Conservation (phyloP, 2,113 vertebrate species). For the Corvus cornix region DNA sequence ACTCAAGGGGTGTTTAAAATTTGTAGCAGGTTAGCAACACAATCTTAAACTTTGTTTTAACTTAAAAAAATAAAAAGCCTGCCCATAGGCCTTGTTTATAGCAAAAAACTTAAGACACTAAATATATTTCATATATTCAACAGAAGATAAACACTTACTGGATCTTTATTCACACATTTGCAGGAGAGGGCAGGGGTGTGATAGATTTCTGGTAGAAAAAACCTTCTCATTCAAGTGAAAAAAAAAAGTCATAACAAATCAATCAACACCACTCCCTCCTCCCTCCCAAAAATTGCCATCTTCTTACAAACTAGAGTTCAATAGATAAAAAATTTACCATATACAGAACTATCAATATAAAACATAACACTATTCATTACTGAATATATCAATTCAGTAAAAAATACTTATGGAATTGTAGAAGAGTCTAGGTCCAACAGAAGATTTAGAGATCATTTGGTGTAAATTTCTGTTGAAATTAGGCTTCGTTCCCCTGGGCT, state of each 20-base stretch:
- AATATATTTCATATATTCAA: neutral
- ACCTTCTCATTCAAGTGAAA: neutral
- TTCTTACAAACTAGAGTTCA: neutral
- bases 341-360: neutral
- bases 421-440: neutral
- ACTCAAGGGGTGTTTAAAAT: neutral
- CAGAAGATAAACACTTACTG: neutral
- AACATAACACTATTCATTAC: neutral
- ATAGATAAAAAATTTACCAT: neutral
- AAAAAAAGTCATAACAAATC: neutral
- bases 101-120: neutral
- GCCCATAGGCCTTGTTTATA: neutral
- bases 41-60: neutral
- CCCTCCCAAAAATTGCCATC: neutral
- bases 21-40: neutral
- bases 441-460: neutral
- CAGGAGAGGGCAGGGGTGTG: neutral
- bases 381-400: neutral
- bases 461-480: neutral
- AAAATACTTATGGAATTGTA: neutral
- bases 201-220: neutral
- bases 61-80: neutral
- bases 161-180: neutral
- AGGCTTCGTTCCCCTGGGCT: neutral
- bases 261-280: neutral